These are phyloP conservation scores for Harpalus rufipes DNA, from an alignment of 2,888 invertebrate species.

Conservation along the genomic window DNA sequence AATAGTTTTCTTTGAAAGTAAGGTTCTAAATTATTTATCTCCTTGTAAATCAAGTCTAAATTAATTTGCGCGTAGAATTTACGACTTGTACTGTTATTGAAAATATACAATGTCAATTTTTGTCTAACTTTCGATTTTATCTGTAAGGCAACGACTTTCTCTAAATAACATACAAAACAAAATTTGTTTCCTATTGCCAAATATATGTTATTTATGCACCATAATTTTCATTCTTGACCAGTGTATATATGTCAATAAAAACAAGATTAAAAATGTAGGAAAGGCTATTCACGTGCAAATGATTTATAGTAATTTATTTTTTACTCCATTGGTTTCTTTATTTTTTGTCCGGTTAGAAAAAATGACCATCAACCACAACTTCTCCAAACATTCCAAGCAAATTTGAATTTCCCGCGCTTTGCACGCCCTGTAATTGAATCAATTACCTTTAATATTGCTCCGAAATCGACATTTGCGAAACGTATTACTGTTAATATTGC, in stretches of 20 bases:
- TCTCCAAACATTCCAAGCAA: slow-evolving; percentile 13
- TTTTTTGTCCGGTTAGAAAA: slow-evolving; percentile 43
- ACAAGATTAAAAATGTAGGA: slow-evolving; percentile 42
- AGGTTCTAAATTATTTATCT: neutral
- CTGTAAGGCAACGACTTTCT: slow-evolving; percentile 26
- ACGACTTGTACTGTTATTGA: slow-evolving; percentile 23
- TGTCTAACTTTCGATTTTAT: slow-evolving; percentile 40
- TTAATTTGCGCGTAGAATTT: slow-evolving; percentile 17
- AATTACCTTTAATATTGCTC: slow-evolving; percentile 10
- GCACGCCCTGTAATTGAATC: slow-evolving; percentile 37
- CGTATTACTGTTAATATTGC: neutral
- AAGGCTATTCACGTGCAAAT: slow-evolving; percentile 49
- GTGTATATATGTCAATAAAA: slow-evolving; percentile 30
- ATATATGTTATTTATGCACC: slow-evolving; percentile 1
- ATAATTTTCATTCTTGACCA: slow-evolving; percentile 21
- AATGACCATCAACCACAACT: slow-evolving; percentile 42
- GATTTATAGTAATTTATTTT: slow-evolving; percentile 59
- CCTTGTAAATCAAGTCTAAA: slow-evolving; percentile 19
- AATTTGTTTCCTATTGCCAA: slow-evolving; percentile 7
- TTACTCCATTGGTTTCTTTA: slow-evolving; percentile 55
- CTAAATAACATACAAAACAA: slow-evolving; percentile 43
- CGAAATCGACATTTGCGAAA: slow-evolving; percentile 2
- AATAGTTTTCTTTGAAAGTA: neutral
- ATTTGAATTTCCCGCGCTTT: slow-evolving; percentile 24
- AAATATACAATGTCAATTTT: slow-evolving; percentile 38